Evolutionary conservation across 2,888 invertebrate genomes (phyloP).

Genomic region (Autographa pulchrina): DNA sequence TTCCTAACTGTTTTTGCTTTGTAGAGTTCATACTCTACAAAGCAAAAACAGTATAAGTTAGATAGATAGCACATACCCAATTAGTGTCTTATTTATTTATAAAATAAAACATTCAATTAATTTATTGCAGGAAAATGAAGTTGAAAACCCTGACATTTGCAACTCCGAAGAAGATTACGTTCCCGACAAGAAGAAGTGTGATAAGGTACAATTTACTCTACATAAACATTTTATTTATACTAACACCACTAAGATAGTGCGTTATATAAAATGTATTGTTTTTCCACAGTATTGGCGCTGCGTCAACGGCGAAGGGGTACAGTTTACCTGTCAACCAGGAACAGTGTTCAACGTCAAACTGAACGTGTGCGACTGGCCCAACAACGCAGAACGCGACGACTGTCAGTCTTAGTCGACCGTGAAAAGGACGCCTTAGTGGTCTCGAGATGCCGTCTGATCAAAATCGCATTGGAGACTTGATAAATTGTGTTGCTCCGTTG

Average conservation of each 20-base stretch:
- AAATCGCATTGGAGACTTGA: conserved; percentile 49
- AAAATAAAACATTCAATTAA: background rate
- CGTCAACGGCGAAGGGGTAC: conserved; percentile 93
- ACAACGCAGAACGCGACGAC: conserved; percentile 91
- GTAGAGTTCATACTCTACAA: background rate
- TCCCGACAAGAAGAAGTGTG: conserved; percentile 81
- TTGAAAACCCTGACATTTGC: conserved; percentile 80
- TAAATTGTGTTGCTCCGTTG: conserved; percentile 36
- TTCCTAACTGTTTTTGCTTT: background rate
- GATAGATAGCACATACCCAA: background rate
- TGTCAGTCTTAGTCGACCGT: conserved; percentile 75
- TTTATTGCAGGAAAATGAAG: conserved; percentile 81
- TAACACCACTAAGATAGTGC: no score
- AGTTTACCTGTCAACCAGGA: conserved; percentile 93
- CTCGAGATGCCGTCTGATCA: conserved; percentile 46
- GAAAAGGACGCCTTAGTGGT: conserved; percentile 36
- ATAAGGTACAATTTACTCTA: conserved; percentile 72
- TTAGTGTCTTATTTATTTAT: background rate
- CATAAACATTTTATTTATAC: background rate
- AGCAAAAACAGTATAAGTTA: no score
- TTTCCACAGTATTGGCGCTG: conserved; percentile 94
- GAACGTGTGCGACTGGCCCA: conserved; percentile 95
- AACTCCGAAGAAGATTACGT: conserved; percentile 78
- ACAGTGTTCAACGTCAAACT: conserved; percentile 93
- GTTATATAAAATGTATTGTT: no score